Evolutionary conservation across 2,888 invertebrate species (phyloP).

Genomic region (Papilio protenor): DNA sequence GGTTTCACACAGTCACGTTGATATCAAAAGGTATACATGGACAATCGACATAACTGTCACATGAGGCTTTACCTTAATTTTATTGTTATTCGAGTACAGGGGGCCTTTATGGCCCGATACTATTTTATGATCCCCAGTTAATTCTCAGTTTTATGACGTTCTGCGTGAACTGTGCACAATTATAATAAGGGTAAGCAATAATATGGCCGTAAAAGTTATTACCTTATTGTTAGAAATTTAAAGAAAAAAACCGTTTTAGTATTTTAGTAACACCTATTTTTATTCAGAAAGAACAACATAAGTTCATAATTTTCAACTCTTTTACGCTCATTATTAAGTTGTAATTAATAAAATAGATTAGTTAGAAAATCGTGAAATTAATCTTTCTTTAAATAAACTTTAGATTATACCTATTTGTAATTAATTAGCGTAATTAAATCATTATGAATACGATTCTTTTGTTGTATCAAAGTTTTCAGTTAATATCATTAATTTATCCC

Average conservation of each 20-base stretch:
- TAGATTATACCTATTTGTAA: too few relatives aligned
- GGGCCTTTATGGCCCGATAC: slow-evolving; percentile 28
- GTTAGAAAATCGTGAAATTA: too few relatives aligned
- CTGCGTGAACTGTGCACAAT: slow-evolving; percentile 10
- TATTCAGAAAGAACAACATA: neutral
- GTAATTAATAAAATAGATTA: too few relatives aligned
- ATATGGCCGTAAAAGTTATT: neutral
- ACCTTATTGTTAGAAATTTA: neutral
- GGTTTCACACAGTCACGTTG: neutral
- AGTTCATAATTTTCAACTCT: neutral
- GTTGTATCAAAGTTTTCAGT: slow-evolving; percentile 1
- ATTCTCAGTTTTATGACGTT: slow-evolving; percentile 27
- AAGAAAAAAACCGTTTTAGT: neutral
- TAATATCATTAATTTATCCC: slow-evolving; percentile 26
- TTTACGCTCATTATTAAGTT: too few relatives aligned
- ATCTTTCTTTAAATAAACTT: too few relatives aligned
- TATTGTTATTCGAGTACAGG: slow-evolving; percentile 25
- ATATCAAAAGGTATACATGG: neutral
- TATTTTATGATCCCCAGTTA: slow-evolving; percentile 35
- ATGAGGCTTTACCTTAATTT: slow-evolving; percentile 25
- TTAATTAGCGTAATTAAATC: too few relatives aligned
- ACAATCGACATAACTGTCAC: slow-evolving; percentile 18
- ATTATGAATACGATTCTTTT: neutral
- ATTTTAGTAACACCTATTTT: neutral
- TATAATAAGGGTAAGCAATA: slow-evolving; percentile 14